Evolutionary conservation across 1,140 invertebrate species (phyloP).

Genomic region (Drosophila bipectinata): DNA sequence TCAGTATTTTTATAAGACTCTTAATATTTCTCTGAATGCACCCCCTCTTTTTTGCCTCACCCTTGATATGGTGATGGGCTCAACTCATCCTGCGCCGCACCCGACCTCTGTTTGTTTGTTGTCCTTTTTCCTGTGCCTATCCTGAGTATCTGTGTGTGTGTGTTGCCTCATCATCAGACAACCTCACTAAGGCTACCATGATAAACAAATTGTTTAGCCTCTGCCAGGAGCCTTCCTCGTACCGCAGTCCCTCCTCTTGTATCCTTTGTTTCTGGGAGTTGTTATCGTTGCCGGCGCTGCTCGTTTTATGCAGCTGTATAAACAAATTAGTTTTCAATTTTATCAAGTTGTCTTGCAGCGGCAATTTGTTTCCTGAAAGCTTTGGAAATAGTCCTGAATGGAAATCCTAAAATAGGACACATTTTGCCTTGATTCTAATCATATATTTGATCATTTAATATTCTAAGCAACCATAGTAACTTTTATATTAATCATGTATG

Average conservation of each 20-base stretch:
- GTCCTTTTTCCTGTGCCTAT: constrained; percentile 63
- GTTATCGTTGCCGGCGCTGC: constrained; percentile 70
- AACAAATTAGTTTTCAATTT: constrained; percentile 83
- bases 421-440: neutral
- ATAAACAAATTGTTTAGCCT: constrained; percentile 80
- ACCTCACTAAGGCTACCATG: constrained; percentile 73
- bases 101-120: constrained; percentile 62
- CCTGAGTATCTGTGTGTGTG: constrained; percentile 15
- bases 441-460: no score
- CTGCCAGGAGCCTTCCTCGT: constrained; percentile 16
- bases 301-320: constrained; percentile 81
- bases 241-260: neutral
- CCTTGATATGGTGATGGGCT: constrained; percentile 23
- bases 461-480: no score
- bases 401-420: neutral
- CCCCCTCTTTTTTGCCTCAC: constrained; percentile 11
- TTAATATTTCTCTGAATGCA: constrained; percentile 2
- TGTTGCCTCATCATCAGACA: constrained; percentile 67
- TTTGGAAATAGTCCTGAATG: neutral
- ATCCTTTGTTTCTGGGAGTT: constrained; percentile 36
- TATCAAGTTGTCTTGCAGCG: constrained; percentile 65
- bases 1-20: no score
- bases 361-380: constrained; percentile 36
- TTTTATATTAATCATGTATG: no score
- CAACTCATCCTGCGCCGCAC: constrained; percentile 13